phyloP scores from a whole-genome alignment of 2,888 invertebrate genomes.

The Masnerella sp. region DNA sequence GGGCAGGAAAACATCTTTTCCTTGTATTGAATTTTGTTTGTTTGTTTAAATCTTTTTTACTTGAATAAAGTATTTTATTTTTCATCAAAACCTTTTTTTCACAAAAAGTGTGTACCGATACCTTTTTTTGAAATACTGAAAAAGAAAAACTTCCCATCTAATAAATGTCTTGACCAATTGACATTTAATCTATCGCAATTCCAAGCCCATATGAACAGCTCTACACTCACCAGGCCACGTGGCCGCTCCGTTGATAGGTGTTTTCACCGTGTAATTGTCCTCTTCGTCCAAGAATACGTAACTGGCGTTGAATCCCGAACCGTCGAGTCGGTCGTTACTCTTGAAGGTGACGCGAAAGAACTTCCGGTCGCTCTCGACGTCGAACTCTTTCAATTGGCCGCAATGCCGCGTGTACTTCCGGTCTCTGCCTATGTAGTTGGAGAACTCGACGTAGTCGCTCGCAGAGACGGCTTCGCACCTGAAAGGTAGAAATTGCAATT shows the following conservation, averaged over 20 bases:
- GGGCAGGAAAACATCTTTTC: no score
- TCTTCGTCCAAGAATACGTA: conserved; percentile 90
- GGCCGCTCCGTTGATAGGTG: conserved; percentile 69
- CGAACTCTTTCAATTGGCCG: conserved; percentile 89
- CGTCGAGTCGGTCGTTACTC: conserved; percentile 95
- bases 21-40: no score
- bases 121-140: no score
- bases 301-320: conserved; percentile 94
- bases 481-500: conserved; percentile 68
- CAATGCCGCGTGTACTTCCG: conserved; percentile 93
- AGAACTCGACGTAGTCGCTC: conserved; percentile 97
- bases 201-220: no score
- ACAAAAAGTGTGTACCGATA: no score
- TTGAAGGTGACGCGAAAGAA: conserved; percentile 97
- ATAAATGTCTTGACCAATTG: no score
- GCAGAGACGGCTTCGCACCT: conserved; percentile 95
- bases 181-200: no score
- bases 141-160: no score
- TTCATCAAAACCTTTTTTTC: no score
- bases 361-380: conserved; percentile 91
- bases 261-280: conserved; percentile 80
- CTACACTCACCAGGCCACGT: conserved; percentile 62
- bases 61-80: no score
- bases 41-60: no score
- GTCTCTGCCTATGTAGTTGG: conserved; percentile 94